Evolutionary conservation across 2,113 vertebrate genomes (phyloP).

Genomic region (Tretioscincus oriximinensis): DNA sequence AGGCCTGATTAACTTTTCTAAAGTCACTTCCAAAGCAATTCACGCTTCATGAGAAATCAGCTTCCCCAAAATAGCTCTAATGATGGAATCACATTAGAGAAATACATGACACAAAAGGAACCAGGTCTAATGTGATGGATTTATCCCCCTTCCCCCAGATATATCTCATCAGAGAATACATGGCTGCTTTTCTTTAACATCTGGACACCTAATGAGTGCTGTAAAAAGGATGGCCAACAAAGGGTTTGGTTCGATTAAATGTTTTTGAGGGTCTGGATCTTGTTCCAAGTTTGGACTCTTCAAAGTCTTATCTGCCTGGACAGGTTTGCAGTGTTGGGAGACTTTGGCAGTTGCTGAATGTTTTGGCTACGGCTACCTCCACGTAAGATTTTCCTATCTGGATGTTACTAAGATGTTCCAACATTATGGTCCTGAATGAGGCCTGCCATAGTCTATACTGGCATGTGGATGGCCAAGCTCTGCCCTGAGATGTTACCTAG

Average conservation of each 20-base stretch:
- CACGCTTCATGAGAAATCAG: conserved; percentile 23
- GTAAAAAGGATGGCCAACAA: not conserved
- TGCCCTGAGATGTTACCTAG: no score
- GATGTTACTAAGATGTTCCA: no score
- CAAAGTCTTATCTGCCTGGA: not conserved
- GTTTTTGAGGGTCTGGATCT: conserved; percentile 4
- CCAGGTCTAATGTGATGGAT: not conserved
- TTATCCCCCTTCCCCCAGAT: not conserved
- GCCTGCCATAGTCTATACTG: no score
- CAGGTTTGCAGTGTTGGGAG: not conserved
- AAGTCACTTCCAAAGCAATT: conserved; percentile 23
- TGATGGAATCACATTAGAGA: conserved; percentile 6
- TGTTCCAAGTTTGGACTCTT: not conserved
- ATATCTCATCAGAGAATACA: not conserved
- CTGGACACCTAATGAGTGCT: not conserved
- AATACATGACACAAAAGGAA: conserved; percentile 24
- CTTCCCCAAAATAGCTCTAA: conserved; percentile 41
- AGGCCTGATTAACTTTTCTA: conserved; percentile 33
- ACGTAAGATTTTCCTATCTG: no score
- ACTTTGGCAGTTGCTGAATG: not conserved
- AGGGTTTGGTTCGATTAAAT: not conserved
- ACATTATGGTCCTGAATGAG: no score
- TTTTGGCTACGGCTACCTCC: no score
- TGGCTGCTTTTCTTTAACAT: not conserved
- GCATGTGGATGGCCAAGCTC: no score